Evolutionary conservation across 2,113 vertebrate genomes (phyloP), one percentile per base, ranked within the genome.

Genomic region (Oncorhynchus kisutch): DNA sequence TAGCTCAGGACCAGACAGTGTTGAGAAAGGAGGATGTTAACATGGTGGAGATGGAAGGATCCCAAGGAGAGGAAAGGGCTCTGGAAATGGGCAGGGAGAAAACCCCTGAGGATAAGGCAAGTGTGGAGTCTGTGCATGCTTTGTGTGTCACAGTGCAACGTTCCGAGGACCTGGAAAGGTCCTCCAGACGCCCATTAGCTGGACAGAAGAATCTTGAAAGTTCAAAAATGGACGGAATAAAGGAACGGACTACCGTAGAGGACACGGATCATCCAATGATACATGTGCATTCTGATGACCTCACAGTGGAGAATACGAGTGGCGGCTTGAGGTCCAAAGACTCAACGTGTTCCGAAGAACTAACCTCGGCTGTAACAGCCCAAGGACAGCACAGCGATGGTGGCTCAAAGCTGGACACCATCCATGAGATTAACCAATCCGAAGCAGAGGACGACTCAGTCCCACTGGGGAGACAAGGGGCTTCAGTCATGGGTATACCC

Each of bases 351-450:
- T 16, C 39, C 69, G 77, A 78, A 7, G 39, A 9, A 2, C 39
- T 18, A 70, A 14, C 9, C n/a, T 39, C 13, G 9, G 18, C 67
- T 70, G 18, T 48, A 49, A 29, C 68, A 8, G 11, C 68, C 29
- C 67, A 81, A 71, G 74, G 76, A 29, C 72, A 18, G 62, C 74
- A 67, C 16, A 83, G 87, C 73, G 87, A 82, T 51, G 81, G 48
- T 71, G 54, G 20, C 62, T 77, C 79, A 71, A 89, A 89, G 76
- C 86, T 92, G 79, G 82, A 91, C 70, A 85, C 89, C 1, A 92
- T 92, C 67, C 88, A 69, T 49, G 91, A 91, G 78, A 73, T 83
- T 4, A 81, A 70, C 74, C 78, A 70, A 2, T 5, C 78, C 20
- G 88, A 86, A 57, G 74, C 78, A 49, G 67, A 70, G 45, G 81